Base-by-base conservation (phyloP, 2,888 invertebrate species). In the Diarsia mendica region DNA sequence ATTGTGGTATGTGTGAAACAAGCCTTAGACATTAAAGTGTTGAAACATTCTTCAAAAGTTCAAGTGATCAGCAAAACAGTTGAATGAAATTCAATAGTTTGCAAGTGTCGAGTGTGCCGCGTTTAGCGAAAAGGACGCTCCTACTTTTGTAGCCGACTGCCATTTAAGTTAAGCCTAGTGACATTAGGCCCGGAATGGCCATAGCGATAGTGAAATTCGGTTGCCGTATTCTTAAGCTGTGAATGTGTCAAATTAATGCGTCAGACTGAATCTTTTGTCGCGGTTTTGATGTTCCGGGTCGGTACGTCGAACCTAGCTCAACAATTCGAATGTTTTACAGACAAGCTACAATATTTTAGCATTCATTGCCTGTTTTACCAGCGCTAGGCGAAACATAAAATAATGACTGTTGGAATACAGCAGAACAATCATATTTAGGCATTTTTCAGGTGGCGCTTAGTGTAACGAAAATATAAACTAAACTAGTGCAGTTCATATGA, bases 81-180 rank as follows among this genome's bases (percentile, higher is more conserved):
- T 53, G 46, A 76, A 76, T 71, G 8, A 53, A 33, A 82, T 80
- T 68, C 0, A 39, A 61, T 61, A 67, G 74, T 71, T 69, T n/a
- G 68, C 67, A 48, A 77, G 80, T 72, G 80, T 53, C 70, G 75
- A 67, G 85, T 61, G 51, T 63, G 67, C 74, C 64, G 69, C 28
- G 61, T 67, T 55, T 10, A 23, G 67, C 69, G 82, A 79, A 33
- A 53, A 46, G 39, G 77, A 85, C 83, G 77, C 85, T 79, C 67
- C 72, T 82, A 85, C 80, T 81, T 85, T 86, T 84, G 84, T 89
- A 90, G 89, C 88, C 89, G 90, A 91, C 91, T 92, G 91, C 91
- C 91, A 91, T 91, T 91, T 91, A 89, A 85, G 82, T 87, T 88
- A 88, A 87, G 87, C 83, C 79, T 81, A 82, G 78, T 75, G 69